These are phyloP conservation scores for Stichodactyla helianthus DNA, from an alignment of 64 coral and sea anemone genomes.

Conservation along the genomic window DNA sequence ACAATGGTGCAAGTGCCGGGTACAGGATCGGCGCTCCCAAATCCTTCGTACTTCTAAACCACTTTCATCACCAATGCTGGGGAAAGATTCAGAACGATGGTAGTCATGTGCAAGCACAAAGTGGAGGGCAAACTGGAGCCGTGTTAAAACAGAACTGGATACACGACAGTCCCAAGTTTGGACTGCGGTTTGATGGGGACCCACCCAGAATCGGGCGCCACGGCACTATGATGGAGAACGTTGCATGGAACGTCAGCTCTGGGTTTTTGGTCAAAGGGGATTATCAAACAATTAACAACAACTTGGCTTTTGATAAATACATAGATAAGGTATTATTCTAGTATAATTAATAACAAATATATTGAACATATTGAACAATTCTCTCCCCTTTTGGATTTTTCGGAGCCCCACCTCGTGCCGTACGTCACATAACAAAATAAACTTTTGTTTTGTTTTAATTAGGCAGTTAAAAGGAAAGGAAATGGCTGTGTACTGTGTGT, in stretches of 20 bases:
- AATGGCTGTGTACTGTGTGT: conserved; percentile 34
- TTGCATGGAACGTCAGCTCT: conserved; percentile 45
- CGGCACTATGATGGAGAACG: conserved; percentile 50
- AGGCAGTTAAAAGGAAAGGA: conserved; percentile 25
- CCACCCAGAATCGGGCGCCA: conserved; percentile 36
- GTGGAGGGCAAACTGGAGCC: conserved; percentile 33
- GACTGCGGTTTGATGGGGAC: conserved; percentile 50
- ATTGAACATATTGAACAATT: no score
- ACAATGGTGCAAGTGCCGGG: conserved; percentile 49
- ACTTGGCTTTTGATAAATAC: conserved; percentile 55
- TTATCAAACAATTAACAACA: conserved; percentile 44
- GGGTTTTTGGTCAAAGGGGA: conserved; percentile 59
- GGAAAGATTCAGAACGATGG: conserved; percentile 76
- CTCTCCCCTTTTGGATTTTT: no score
- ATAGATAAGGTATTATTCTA: conserved; percentile 12
- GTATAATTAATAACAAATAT: no score
- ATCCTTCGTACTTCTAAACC: conserved; percentile 36
- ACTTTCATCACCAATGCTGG: conserved; percentile 78
- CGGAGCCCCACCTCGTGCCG: no score
- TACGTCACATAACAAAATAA: no score
- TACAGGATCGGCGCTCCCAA: conserved; percentile 9
- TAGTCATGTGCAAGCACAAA: conserved; percentile 41
- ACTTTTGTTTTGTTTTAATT: background rate
- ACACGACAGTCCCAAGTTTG: conserved; percentile 59
- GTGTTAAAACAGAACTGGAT: conserved; percentile 53